A percentile compares a stretch with the other conserved stretches of the same genome.
phyloP scores from a whole-genome alignment of 2,113 vertebrate genomes.

The Danio rerio region DNA sequence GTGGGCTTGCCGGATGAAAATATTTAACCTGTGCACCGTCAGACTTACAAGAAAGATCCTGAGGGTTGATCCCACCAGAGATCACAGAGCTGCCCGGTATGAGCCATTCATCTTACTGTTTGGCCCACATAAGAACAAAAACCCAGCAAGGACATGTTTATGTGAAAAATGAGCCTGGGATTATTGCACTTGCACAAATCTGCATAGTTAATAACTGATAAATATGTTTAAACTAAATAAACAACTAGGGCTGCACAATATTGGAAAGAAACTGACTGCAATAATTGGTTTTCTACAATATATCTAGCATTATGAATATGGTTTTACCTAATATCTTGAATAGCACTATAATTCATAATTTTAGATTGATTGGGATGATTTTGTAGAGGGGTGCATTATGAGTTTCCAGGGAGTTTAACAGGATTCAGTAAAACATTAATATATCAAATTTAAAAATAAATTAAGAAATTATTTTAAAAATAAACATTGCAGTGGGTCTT shows the following conservation, averaged over 20 bases:
- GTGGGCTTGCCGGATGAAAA: constrained; percentile 7
- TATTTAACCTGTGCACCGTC: constrained; percentile 32
- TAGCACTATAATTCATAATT: no score
- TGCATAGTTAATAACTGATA: constrained; percentile 7
- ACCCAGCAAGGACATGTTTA: constrained; percentile 41
- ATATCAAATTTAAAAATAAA: no score
- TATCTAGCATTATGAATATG: no score
- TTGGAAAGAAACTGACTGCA: no score
- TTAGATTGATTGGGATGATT: no score
- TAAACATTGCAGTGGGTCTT: no score
- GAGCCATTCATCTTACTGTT: constrained; percentile 7
- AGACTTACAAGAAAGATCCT: background rate
- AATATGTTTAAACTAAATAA: background rate
- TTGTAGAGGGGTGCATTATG: no score
- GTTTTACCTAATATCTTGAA: background rate
- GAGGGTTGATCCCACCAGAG: constrained; percentile 12
- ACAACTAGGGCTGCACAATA: background rate
- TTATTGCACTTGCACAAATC: constrained; percentile 1
- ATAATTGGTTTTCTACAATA: no score
- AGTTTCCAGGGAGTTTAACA: no score
- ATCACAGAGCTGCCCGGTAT: constrained; percentile 9
- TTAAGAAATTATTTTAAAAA: no score
- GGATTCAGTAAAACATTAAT: no score
- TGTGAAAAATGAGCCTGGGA: constrained; percentile 17
- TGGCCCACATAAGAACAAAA: background rate